A percentile compares a stretch with the other conserved stretches of the same genome.
phyloP scores from a whole-genome alignment of 2,113 vertebrate species.

The Corythoichthys haematopterus region DNA sequence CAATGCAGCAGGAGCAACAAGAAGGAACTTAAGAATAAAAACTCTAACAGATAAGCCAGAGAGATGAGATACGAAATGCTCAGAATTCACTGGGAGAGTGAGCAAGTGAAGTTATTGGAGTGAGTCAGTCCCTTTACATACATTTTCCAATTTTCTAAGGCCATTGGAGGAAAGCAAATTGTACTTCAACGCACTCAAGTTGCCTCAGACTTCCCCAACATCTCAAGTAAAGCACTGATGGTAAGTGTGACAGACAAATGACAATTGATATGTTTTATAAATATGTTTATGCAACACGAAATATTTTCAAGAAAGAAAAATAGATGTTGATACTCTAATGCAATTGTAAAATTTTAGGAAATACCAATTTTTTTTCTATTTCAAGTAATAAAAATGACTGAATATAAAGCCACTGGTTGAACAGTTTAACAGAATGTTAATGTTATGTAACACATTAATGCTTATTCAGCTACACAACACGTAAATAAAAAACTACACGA shows the following conservation, averaged over 20 bases:
- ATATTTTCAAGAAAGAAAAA: too few relatives aligned
- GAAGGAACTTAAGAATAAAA: neutral
- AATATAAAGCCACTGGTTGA: too few relatives aligned
- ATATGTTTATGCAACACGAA: too few relatives aligned
- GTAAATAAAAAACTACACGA: too few relatives aligned
- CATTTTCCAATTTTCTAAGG: neutral
- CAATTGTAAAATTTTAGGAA: too few relatives aligned
- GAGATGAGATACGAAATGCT: neutral
- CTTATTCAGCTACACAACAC: too few relatives aligned
- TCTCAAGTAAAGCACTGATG: constrained; percentile 19
- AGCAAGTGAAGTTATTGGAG: constrained; percentile 10
- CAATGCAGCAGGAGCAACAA: neutral
- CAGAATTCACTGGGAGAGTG: constrained; percentile 20
- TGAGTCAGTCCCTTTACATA: neutral
- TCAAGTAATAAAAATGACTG: too few relatives aligned
- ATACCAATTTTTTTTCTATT: too few relatives aligned
- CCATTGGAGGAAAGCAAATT: constrained; percentile 11
- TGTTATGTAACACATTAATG: too few relatives aligned
- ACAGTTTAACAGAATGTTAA: too few relatives aligned
- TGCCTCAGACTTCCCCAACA: neutral
- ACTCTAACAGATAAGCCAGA: neutral
- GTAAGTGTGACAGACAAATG: constrained; percentile 36
- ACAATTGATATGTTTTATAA: too few relatives aligned
- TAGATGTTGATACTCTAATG: too few relatives aligned
- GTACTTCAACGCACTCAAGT: neutral